Conservation (phyloP, 2,888 invertebrate genomes). For the Luperina testacea region DNA sequence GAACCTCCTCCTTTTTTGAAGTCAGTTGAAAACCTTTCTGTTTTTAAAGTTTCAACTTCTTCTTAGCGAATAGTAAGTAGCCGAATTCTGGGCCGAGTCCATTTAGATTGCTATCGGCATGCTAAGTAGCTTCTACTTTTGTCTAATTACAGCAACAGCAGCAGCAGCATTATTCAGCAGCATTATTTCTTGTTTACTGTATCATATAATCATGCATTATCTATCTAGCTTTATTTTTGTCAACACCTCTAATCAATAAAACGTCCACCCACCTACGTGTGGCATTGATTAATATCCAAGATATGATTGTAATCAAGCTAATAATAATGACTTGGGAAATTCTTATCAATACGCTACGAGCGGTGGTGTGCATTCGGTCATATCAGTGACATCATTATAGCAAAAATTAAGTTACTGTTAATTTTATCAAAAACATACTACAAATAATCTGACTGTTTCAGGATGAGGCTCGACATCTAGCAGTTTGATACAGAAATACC, state of each 20-base stretch:
- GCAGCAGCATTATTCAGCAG: no score
- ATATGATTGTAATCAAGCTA: conserved; percentile 3
- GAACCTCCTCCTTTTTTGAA: no score
- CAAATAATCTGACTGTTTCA: background rate
- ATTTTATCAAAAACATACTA: background rate
- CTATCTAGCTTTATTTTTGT: background rate
- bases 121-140: background rate
- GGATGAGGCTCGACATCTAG: background rate
- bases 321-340: conserved; percentile 6
- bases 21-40: no score
- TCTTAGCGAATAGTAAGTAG: no score
- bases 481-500: background rate
- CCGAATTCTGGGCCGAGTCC: no score
- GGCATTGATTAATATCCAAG: background rate
- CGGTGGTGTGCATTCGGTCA: background rate
- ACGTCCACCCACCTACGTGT: background rate
- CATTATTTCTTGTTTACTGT: no score
- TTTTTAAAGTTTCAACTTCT: no score
- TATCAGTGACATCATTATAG: background rate
- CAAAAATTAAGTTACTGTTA: background rate
- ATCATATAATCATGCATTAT: background rate
- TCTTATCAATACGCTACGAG: conserved; percentile 19
- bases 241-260: background rate
- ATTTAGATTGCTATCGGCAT: no score
- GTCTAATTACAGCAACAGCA: background rate